Percentiles rank a stretch among this genome's conserved stretches.
Evolutionary conservation across 2,888 invertebrate genomes (phyloP).

Genomic region (Drosophila limbata): DNA sequence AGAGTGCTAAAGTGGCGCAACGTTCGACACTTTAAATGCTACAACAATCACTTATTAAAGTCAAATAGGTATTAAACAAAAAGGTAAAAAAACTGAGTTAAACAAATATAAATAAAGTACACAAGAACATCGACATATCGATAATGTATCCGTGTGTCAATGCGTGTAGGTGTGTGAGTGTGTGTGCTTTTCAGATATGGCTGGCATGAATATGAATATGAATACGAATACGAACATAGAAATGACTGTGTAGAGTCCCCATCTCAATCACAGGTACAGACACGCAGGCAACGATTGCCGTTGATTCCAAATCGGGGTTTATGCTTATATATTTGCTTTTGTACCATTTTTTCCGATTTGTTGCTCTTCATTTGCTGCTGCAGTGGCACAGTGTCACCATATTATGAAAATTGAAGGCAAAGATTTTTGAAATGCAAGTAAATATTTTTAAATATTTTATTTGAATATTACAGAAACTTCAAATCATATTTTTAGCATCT

Average conservation of each 20-base stretch:
- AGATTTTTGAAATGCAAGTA: too few relatives aligned
- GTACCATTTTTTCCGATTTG: constrained; percentile 51
- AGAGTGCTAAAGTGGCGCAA: constrained; percentile 59
- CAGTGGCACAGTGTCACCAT: constrained; percentile 41
- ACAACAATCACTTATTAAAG: constrained; percentile 83
- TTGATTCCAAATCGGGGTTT: constrained; percentile 63
- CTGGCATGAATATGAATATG: constrained; percentile 9
- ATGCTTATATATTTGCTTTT: constrained; percentile 60
- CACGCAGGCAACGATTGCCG: constrained; percentile 35
- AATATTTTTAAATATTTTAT: too few relatives aligned
- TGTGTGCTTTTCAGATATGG: constrained; percentile 66
- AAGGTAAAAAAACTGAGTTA: constrained; percentile 60
- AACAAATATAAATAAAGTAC: constrained; percentile 75
- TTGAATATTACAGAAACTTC: too few relatives aligned
- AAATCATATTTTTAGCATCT: too few relatives aligned
- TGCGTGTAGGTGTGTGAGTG: constrained; percentile 21
- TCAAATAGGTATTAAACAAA: constrained; percentile 83
- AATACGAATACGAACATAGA: constrained; percentile 44
- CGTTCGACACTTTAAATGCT: constrained; percentile 74
- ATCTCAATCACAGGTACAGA: constrained; percentile 25
- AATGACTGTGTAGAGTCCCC: constrained; percentile 38
- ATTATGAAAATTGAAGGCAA: neutral
- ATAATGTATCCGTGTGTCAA: constrained; percentile 51
- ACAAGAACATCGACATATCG: constrained; percentile 60
- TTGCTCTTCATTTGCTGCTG: constrained; percentile 2